These are phyloP conservation scores for Peribatodes rhomboidaria DNA, from an alignment of 2,888 invertebrate species.

Conservation along the genomic window DNA sequence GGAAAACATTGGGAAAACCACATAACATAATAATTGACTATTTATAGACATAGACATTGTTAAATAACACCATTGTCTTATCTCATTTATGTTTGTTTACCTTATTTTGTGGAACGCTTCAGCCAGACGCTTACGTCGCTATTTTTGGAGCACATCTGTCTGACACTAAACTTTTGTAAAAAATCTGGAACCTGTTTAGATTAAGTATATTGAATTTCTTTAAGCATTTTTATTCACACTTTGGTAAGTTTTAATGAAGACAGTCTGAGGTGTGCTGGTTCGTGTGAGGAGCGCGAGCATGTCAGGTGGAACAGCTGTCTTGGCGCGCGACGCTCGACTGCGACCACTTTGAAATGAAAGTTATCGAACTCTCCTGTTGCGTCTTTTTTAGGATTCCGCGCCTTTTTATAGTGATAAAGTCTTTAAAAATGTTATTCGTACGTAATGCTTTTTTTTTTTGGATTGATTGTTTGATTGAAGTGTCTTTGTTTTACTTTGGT, in stretches of 20 bases:
- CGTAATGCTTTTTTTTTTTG: too few relatives aligned
- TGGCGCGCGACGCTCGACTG: slow-evolving; percentile 28
- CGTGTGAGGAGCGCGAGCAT: too few relatives aligned
- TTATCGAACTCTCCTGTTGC: slow-evolving; percentile 41
- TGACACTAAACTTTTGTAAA: slow-evolving; percentile 6
- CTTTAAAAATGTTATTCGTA: too few relatives aligned
- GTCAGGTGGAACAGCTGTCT: slow-evolving; percentile 21
- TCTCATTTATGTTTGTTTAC: slow-evolving; percentile 36
- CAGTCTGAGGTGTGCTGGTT: too few relatives aligned
- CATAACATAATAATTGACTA: slow-evolving; percentile 14
- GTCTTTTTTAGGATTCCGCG: slow-evolving; percentile 33
- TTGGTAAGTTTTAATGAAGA: too few relatives aligned
- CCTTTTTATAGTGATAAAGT: background rate
- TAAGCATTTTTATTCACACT: too few relatives aligned
- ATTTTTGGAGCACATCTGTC: slow-evolving; percentile 28
- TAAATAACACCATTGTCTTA: slow-evolving; percentile 23
- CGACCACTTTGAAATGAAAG: slow-evolving; percentile 32
- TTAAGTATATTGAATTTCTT: background rate
- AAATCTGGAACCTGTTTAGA: background rate
- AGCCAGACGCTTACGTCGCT: slow-evolving; percentile 11
- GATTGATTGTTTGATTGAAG: too few relatives aligned
- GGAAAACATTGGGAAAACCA: slow-evolving; percentile 45
- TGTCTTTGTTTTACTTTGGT: too few relatives aligned
- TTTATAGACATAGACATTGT: slow-evolving; percentile 29
- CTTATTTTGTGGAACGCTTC: slow-evolving; percentile 31